These are phyloP conservation scores for Trachelus stipa DNA, from an alignment of 2,888 invertebrate species.

Conservation along the genomic window DNA sequence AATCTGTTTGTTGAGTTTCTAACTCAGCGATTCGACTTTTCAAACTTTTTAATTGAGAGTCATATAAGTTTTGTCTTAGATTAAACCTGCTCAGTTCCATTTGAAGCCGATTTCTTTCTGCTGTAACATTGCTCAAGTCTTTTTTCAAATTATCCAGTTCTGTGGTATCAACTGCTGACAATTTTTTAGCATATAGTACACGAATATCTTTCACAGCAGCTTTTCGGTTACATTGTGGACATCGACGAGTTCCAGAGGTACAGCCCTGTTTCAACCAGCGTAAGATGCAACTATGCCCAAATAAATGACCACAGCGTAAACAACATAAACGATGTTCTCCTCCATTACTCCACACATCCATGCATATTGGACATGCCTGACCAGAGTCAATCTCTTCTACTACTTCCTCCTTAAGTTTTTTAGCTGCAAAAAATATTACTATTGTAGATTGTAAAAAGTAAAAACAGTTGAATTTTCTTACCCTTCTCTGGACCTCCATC, in stretches of 20 bases:
- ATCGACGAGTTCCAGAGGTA: conserved; percentile 72
- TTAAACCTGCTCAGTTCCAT: conserved; percentile 73
- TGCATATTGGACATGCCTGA: conserved; percentile 86
- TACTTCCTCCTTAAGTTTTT: background rate
- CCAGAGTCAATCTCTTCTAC: conserved; percentile 69
- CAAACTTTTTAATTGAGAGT: conserved; percentile 61
- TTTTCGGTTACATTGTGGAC: conserved; percentile 90
- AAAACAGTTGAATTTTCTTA: background rate
- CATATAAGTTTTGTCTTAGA: conserved; percentile 62
- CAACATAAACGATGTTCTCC: conserved; percentile 89
- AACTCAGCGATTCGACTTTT: conserved; percentile 49
- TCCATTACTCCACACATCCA: conserved; percentile 88
- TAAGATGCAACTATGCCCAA: conserved; percentile 84
- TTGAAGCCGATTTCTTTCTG: conserved; percentile 72
- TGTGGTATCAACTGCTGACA: conserved; percentile 82
- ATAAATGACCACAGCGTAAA: conserved; percentile 92
- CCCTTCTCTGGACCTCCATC: background rate
- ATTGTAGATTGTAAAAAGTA: background rate
- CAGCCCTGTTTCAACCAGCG: conserved; percentile 76
- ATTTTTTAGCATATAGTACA: conserved; percentile 81
- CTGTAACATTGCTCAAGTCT: conserved; percentile 71
- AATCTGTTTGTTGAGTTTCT: conserved; percentile 39
- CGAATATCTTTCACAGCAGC: conserved; percentile 79
- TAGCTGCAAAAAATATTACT: background rate
- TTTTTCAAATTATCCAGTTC: conserved; percentile 76